Evolutionary conservation across 2,113 vertebrate genomes (phyloP).

Genomic region (Gymnorhina tibicen): DNA sequence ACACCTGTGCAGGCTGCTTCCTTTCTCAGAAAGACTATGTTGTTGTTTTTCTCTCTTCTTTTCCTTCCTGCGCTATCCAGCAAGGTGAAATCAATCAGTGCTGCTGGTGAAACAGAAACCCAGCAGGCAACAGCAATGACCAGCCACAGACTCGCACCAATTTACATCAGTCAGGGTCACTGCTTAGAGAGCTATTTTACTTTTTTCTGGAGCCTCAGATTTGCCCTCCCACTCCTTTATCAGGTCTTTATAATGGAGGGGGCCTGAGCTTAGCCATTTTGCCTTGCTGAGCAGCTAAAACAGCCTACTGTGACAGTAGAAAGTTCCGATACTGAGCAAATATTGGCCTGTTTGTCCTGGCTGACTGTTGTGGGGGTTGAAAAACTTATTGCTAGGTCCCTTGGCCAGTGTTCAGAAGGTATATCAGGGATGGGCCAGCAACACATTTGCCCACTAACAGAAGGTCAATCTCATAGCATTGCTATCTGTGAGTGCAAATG

Average conservation of each 20-base stretch:
- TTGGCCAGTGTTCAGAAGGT: not conserved
- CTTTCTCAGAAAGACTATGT: not conserved
- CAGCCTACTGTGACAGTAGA: not conserved
- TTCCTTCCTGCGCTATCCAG: not conserved
- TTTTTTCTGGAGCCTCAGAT: not conserved
- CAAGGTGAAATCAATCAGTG: not conserved
- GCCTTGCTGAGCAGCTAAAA: not conserved
- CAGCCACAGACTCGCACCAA: not conserved
- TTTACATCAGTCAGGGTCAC: not conserved
- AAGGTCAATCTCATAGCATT: not conserved
- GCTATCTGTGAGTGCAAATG: not conserved
- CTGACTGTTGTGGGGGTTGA: not conserved
- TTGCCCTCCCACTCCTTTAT: not conserved
- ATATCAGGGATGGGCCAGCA: not conserved
- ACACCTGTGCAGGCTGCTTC: not conserved
- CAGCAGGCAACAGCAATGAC: not conserved
- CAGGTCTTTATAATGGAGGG: not conserved
- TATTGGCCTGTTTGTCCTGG: not conserved
- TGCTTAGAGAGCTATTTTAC: not conserved
- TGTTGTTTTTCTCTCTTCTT: not conserved
- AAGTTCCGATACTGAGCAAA: accelerated
- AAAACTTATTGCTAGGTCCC: not conserved
- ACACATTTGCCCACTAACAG: not conserved
- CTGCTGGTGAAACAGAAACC: not conserved
- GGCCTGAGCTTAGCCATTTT: not conserved